phyloP scores from a whole-genome alignment of 2,113 vertebrate species.

The Merops nubicus region DNA sequence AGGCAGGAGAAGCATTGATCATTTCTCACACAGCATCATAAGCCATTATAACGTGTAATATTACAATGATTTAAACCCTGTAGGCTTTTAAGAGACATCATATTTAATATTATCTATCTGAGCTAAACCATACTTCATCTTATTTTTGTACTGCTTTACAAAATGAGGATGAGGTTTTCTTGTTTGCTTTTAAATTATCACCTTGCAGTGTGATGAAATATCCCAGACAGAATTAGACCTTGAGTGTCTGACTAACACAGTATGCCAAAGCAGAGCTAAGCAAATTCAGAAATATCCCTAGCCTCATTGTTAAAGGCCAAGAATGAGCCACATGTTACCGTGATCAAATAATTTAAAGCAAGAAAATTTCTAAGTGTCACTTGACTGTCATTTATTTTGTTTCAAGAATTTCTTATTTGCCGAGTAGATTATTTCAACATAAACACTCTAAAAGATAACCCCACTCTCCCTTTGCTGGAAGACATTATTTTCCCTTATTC shows the following conservation, averaged over 20 bases:
- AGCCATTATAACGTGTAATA: not conserved
- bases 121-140: not conserved
- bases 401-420: not conserved
- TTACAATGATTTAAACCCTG: slow-evolving; percentile 32
- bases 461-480: not conserved
- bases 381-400: not conserved
- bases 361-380: not conserved
- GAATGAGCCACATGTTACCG: not conserved
- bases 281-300: not conserved
- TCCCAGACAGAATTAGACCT: not conserved
- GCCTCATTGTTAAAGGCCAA: not conserved
- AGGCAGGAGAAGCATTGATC: not conserved
- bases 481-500: not conserved
- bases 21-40: slow-evolving; percentile 27
- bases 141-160: not conserved
- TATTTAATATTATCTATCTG: slow-evolving; percentile 3
- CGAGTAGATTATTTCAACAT: not conserved
- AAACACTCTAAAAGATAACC: not conserved
- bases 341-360: not conserved
- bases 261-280: not conserved
- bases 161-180: not conserved
- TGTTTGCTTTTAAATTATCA: not conserved
- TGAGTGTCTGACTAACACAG: not conserved
- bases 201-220: not conserved
- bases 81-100: slow-evolving; percentile 18